Conservation (phyloP, 2,797 vertebrate species). For the Ispidina lecontei region DNA sequence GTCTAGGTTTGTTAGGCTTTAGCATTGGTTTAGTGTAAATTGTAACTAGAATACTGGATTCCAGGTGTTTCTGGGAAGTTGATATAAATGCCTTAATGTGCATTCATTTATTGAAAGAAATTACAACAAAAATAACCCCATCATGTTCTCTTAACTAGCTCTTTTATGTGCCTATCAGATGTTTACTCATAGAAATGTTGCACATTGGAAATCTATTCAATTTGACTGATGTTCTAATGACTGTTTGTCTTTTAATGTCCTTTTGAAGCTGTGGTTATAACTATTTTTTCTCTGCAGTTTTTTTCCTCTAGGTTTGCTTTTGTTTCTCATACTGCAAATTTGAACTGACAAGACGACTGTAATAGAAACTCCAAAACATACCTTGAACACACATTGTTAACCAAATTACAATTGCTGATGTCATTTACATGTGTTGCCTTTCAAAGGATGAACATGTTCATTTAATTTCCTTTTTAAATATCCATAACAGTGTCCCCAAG, state of each 20-base stretch:
- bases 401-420: conserved; percentile 70
- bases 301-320: conserved; percentile 39
- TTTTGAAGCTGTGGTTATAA: neutral
- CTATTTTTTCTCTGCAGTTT: conserved; percentile 7
- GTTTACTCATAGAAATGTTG: neutral
- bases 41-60: neutral
- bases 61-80: neutral
- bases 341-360: conserved; percentile 66
- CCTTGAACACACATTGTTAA: conserved; percentile 68
- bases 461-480: conserved; percentile 76
- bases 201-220: neutral
- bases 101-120: neutral
- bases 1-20: neutral
- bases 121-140: neutral
- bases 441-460: conserved; percentile 66
- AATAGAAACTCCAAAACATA: conserved; percentile 61
- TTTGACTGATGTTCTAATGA: neutral
- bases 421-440: conserved; percentile 70
- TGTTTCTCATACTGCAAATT: conserved; percentile 40
- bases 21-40: neutral
- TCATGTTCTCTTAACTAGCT: neutral
- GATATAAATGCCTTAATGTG: neutral
- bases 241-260: neutral
- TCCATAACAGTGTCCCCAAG: conserved; percentile 61
- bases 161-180: neutral